These are phyloP conservation scores for Hipposideros armiger DNA, from an alignment of 2,113 vertebrate genomes.

Conservation along the genomic window DNA sequence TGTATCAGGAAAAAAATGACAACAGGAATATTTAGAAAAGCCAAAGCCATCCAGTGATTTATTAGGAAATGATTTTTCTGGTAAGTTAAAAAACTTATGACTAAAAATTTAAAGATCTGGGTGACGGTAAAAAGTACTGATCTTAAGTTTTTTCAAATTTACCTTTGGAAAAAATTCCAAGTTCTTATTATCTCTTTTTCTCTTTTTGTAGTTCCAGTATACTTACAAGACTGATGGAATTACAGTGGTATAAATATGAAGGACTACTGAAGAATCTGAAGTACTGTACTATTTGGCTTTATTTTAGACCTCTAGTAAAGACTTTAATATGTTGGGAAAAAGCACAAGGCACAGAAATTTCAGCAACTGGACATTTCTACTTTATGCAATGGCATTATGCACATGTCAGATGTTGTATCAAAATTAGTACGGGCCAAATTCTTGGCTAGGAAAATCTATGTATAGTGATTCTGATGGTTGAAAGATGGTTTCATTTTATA, in stretches of 20 bases:
- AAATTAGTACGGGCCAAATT: conserved; percentile 52
- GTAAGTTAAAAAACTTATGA: not conserved
- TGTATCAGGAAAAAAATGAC: not conserved
- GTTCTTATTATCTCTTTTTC: conserved; percentile 77
- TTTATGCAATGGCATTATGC: not conserved
- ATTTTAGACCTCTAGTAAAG: conserved; percentile 77
- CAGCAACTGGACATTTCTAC: not conserved
- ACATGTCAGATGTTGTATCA: not conserved
- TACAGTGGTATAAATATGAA: conserved; percentile 89
- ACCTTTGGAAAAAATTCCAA: conserved; percentile 32
- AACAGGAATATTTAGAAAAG: not conserved
- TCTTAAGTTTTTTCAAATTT: not conserved
- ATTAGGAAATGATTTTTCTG: conserved; percentile 16
- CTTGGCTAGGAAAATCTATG: conserved; percentile 24
- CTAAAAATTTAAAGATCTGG: not conserved
- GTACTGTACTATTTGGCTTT: conserved; percentile 71
- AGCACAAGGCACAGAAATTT: not conserved
- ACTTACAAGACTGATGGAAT: conserved; percentile 87
- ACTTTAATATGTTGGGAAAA: not conserved
- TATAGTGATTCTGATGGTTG: not conserved
- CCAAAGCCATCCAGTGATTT: conserved; percentile 3
- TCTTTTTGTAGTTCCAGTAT: conserved; percentile 87
- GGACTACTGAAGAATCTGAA: conserved; percentile 86
- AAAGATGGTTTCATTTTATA: conserved; percentile 45
- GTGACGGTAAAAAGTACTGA: not conserved